Evolutionary conservation across 2,113 vertebrate species (phyloP).

Genomic region (Uria aalge): DNA sequence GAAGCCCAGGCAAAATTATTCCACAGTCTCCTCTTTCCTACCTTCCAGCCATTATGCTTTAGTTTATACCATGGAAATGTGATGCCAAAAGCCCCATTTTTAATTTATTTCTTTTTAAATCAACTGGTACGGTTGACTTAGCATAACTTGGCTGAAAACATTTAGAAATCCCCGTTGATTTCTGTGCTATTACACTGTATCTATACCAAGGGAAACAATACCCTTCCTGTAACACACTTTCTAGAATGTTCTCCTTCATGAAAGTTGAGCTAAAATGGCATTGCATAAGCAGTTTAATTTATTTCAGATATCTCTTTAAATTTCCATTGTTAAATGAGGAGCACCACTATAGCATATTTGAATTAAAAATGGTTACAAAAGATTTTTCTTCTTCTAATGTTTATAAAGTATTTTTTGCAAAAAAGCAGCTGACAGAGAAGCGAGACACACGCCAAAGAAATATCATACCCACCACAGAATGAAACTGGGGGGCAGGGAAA

Average conservation of each 20-base stretch:
- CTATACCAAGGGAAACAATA: neutral
- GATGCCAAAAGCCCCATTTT: neutral
- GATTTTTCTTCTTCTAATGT: neutral
- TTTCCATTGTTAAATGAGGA: neutral
- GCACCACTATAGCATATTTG: neutral
- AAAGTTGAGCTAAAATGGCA: neutral
- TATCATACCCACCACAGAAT: neutral
- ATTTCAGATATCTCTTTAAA: neutral
- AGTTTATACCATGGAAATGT: neutral
- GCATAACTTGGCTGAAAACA: neutral
- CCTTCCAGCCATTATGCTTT: neutral
- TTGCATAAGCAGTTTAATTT: neutral
- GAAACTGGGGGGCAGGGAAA: neutral
- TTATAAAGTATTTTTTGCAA: neutral
- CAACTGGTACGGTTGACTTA: neutral
- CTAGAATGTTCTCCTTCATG: neutral
- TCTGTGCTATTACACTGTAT: neutral
- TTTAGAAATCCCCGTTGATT: neutral
- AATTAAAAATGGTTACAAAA: neutral
- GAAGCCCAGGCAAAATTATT: neutral
- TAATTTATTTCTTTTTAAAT: neutral
- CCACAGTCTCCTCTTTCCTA: neutral
- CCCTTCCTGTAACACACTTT: neutral
- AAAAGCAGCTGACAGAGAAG: neutral
- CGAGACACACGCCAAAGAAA: neutral